Conservation (phyloP, 1,140 invertebrate genomes). For the Zaprionus gabonicus region DNA sequence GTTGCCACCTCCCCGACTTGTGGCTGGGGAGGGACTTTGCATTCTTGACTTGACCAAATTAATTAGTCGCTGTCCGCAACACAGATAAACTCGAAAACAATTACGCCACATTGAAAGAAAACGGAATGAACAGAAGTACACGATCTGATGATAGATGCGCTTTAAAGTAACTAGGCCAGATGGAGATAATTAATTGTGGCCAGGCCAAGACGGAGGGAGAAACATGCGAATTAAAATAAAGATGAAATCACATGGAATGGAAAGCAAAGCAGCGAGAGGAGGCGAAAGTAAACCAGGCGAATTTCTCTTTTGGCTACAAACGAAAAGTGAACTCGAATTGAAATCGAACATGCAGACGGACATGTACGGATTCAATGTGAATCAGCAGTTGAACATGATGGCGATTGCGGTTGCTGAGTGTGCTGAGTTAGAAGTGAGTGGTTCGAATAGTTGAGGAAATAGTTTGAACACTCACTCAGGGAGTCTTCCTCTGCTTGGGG, state of each 20-base stretch:
- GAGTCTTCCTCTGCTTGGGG: background rate
- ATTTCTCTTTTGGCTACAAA: conserved; percentile 4
- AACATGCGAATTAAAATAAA: conserved; percentile 62
- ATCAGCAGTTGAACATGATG: background rate
- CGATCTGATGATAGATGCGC: conserved; percentile 44
- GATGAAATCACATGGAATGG: conserved; percentile 69
- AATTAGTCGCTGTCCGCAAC: conserved; percentile 5
- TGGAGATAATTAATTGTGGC: conserved; percentile 23
- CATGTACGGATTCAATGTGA: conserved; percentile 31
- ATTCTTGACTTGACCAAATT: conserved; percentile 8
- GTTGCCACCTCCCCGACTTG: background rate
- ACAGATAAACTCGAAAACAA: conserved; percentile 14
- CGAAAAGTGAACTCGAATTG: conserved; percentile 28
- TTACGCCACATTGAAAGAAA: conserved; percentile 2
- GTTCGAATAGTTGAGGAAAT: conserved; percentile 9
- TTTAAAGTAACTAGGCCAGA: conserved; percentile 53
- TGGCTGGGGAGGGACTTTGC: background rate
- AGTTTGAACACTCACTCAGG: conserved; percentile 12
- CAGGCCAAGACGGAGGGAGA: background rate
- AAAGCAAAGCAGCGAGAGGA: conserved; percentile 36
- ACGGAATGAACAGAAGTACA: background rate
- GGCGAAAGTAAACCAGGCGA: background rate
- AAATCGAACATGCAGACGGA: conserved; percentile 70
- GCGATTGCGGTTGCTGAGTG: conserved; percentile 5
- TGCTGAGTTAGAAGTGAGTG: background rate